A percentile compares a stretch with the other conserved stretches of the same genome.
phyloP scores from a whole-genome alignment of 2,888 invertebrate species.

The Eupithecia subumbrata region DNA sequence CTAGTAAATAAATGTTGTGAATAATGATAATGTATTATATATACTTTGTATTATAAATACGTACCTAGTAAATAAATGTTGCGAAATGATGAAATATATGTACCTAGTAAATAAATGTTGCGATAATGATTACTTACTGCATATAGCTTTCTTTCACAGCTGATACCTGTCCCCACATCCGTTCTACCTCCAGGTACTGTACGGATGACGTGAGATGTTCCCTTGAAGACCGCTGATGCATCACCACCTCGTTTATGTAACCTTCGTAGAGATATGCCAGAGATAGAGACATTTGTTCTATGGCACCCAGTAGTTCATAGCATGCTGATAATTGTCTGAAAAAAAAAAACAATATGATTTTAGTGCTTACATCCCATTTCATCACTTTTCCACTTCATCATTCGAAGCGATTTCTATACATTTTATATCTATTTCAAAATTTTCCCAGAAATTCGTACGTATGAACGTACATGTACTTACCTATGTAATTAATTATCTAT shows the following conservation, averaged over 20 bases:
- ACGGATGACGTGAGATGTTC: conserved; percentile 60
- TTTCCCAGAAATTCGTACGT: too few relatives aligned
- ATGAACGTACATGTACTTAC: too few relatives aligned
- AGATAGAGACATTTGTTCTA: conserved; percentile 62
- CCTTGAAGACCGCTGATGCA: conserved; percentile 55
- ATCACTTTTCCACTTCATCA: background rate
- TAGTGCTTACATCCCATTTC: background rate
- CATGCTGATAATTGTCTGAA: conserved; percentile 69
- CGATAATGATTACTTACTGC: conserved; percentile 54
- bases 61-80: too few relatives aligned
- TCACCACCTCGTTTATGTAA: conserved; percentile 46
- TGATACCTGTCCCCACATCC: conserved; percentile 44
- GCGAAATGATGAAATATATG: too few relatives aligned
- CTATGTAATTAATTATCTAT: too few relatives aligned
- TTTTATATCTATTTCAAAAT: too few relatives aligned
- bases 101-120: too few relatives aligned
- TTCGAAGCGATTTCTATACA: background rate
- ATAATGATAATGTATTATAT: too few relatives aligned
- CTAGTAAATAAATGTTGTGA: too few relatives aligned
- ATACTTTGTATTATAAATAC: too few relatives aligned
- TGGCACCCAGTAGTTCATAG: conserved; percentile 62
- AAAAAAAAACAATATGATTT: conserved; percentile 36
- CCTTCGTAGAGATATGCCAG: conserved; percentile 42
- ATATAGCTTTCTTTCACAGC: conserved; percentile 53
- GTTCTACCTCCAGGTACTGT: conserved; percentile 64